Evolutionary conservation across 1,140 invertebrate species (phyloP), one percentile per base, ranked within the genome.

Genomic region (Meteorus sp.): DNA sequence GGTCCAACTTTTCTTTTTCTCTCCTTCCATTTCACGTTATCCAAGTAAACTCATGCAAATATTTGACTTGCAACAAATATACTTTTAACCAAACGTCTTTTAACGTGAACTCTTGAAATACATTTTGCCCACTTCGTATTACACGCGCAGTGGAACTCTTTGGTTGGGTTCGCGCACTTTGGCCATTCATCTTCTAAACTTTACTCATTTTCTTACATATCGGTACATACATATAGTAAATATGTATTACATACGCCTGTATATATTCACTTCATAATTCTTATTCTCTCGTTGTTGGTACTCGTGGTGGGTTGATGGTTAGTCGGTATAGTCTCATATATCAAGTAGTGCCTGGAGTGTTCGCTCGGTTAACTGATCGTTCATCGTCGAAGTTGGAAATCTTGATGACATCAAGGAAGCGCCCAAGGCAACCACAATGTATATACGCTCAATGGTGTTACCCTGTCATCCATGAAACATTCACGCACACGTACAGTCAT

Each of bases 361-460:
- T 54, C 53, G 54, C 35, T 47, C 17, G 44, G 37, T 61, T 56
- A 61, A 61, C 59, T 61, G 51, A 56, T 61, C 44, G 53, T n/a
- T 25, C 54, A 8, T 56, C 41, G 37, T 41, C 48, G 17, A 11
- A 47, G 44, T 25, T 41, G 17, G 7, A 17, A n/a, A n/a, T 33
- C 29, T 23, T 25, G 43, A 45, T 25, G 43, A 11, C 7, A 45
- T 13, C 17, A 43, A 2, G 19, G 22, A 11, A 23, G 22, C n/a
- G 5, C 43, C 19, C 11, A 22, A 22, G 22, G 43, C 25, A 23
- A 20, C 9, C 19, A 22, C 22, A 23, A 22, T 23, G 11, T n/a
- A n/a, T n/a, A n/a, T n/a, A n/a, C n/a, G n/a, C n/a, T n/a, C n/a
- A n/a, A n/a, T n/a, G n/a, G n/a, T n/a, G n/a, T n/a, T n/a, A n/a